Evolutionary conservation across 30 jellyfish, hydroid and myxozoan genomes (phyloP), one percentile per base, ranked within the genome.

Genomic region (Cassiopea andromeda): DNA sequence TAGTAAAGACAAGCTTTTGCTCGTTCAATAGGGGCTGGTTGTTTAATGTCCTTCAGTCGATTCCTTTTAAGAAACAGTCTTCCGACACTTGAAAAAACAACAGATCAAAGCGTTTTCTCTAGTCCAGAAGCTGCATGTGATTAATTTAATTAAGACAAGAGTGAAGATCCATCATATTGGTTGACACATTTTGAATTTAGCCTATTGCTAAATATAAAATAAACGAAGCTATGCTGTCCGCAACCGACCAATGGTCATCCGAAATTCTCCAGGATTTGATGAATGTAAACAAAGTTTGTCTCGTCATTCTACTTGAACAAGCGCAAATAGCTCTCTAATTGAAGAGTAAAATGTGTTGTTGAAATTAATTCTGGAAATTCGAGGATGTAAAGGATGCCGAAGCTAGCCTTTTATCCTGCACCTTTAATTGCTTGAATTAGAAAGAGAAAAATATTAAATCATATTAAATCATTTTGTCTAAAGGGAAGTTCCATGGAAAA

Each of bases 21-120:
- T 60, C 93, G n/a, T 43, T 85, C 74, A 58, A 10, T 48, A 74
- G 82, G 4, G 57, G 58, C 61, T 82, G 94, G 67, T 86, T 75
- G 84, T 86, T 75, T 85, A 69, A 86, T 60, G 88, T 77, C 82
- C 76, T 54, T 67, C 89, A 86, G 47, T 75, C 76, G 61, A 57
- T 75, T 83, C 49, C 67, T 89, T 86, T 86, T 86, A 89, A 86
- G 43, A 19, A 10, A 16, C 77, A 60, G 44, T 58, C 72, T 86
- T 76, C 94, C 94, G 94, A 86, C 94, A 67, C 60, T 54, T 69
- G 89, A 27, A 85, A 86, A 86, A 75, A 54, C 89, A 67, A 44
- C 94, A 86, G 84, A 75, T 54, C 68, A 78, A 47, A 48, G 89
- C 94, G 77, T 73, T 66, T 49, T 48, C 84, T 86, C 84, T 75